phyloP scores from a whole-genome alignment of 2,113 vertebrate genomes.

The Oryzias woworae region DNA sequence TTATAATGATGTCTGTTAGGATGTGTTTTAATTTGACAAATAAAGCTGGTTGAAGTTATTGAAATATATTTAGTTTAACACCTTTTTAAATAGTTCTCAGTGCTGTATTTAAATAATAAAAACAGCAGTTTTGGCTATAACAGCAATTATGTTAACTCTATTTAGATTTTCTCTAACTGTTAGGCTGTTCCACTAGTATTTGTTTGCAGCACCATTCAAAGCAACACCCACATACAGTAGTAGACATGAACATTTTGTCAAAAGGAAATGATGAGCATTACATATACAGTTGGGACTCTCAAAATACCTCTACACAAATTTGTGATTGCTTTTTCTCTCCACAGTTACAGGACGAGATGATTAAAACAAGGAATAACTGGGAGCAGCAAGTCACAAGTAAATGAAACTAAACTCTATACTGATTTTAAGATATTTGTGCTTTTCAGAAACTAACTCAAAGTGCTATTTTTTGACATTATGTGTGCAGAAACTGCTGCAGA shows the following conservation, averaged over 20 bases:
- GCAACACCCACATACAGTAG: background rate
- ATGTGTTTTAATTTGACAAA: background rate
- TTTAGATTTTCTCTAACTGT: background rate
- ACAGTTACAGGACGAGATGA: conserved; percentile 86
- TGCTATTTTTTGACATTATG: background rate
- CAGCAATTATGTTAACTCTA: no score
- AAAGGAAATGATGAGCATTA: no score
- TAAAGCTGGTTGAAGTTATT: background rate
- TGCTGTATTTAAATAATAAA: no score
- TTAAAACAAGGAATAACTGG: conserved; percentile 70
- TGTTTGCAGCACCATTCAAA: background rate
- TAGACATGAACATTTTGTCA: no score
- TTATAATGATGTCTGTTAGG: background rate
- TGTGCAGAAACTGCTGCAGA: conserved; percentile 82
- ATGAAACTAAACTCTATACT: conserved; percentile 8
- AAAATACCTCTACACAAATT: background rate
- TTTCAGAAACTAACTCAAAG: background rate
- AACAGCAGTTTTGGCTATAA: no score
- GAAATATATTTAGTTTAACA: no score
- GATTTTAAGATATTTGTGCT: background rate
- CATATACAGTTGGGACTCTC: no score
- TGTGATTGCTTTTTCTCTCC: conserved; percentile 13
- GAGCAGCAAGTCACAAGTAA: conserved; percentile 85
- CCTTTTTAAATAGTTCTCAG: no score
- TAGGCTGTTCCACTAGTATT: background rate